Evolutionary conservation across 2,797 vertebrate species (phyloP), one percentile per base, ranked within the genome.

Genomic region (Capromys pilorides): DNA sequence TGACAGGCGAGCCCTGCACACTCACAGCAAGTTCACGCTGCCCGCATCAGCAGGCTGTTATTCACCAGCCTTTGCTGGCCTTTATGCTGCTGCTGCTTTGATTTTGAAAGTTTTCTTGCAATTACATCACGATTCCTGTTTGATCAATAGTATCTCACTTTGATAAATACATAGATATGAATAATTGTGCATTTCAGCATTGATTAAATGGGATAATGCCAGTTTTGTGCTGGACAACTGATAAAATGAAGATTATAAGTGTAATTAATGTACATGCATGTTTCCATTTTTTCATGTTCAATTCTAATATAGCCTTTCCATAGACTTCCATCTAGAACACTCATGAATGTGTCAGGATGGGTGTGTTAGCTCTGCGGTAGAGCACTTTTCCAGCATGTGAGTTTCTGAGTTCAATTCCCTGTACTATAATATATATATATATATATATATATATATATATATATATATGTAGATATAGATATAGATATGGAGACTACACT

Each of bases 401-500:
- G 11, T 73, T 73, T 73, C 39, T 41, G 9, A 22, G 39, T 73
- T 73, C 39, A 73, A 73, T 73, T 11, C 39, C 12, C 71, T 41
- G 19, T 73, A 26, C 12, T 41, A 24, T 41, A 22, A 26, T 26
- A 73, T 24, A n/a, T n/a, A n/a, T n/a, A n/a, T n/a, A n/a, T n/a
- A n/a, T n/a, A n/a, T n/a, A n/a, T n/a, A n/a, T n/a, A n/a, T n/a
- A n/a, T n/a, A n/a, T n/a, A n/a, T n/a, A n/a, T n/a, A n/a, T n/a
- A n/a, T n/a, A n/a, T n/a, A n/a, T n/a, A n/a, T n/a, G n/a, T n/a
- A 33, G 73, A 77, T 89, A 94, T 80, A 69, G 51, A 77, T 41
- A 62, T 22, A 82, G 61, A 66, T 21, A 4, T 8, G 14, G 36
- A 59, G 75, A 69, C 3, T 66, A 61, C 54, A 64, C 45, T 69